Evolutionary conservation across 2,888 invertebrate genomes (phyloP), one percentile per base, ranked within the genome.

Genomic region (Diarsia dahlii): DNA sequence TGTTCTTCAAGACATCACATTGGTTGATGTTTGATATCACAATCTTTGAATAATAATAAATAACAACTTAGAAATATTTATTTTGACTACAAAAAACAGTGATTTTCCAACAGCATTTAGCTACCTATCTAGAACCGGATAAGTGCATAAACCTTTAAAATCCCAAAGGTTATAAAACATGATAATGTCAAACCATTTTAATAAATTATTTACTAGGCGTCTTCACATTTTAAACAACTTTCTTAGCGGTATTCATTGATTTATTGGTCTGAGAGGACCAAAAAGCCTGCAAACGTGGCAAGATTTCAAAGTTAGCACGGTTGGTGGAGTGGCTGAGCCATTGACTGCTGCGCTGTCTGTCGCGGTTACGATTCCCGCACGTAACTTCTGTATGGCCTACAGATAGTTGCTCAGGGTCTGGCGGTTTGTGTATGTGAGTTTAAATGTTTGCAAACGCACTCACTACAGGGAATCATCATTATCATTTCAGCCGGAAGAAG

Each of bases 101-200:
- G 18, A 62, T 73, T 73, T 58, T 65, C 28, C 1, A 64, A 46
- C 72, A 18, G 4, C 23, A 12, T 45, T 50, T 62, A 58, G 0
- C 9, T 58, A 81, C 64, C 67, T 65, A 81, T 65, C 28, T 6
- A 71, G 15, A 86, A 77, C 75, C 73, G 74, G 79, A 69, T 67
- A 56, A 63, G 64, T 65, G 52, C 74, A 71, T 63, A 76, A 78
- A 71, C 71, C 78, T 81, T 77, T 75, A 34, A 85, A 85, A 78
- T 78, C 15, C 20, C 67, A 85, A 85, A 86, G 86, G 84, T 87
- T 85, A 84, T 46, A 65, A 82, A 72, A 80, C 68, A 10, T 39
- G 23, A 69, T 62, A 87, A 86, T 84, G 78, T 87, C 86, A 86
- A 66, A 63, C 34, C 60, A 18, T 74, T n/a, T 70, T 62, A 56